Evolutionary conservation across 2,113 vertebrate species (phyloP).

Genomic region (Osmerus eperlanus): DNA sequence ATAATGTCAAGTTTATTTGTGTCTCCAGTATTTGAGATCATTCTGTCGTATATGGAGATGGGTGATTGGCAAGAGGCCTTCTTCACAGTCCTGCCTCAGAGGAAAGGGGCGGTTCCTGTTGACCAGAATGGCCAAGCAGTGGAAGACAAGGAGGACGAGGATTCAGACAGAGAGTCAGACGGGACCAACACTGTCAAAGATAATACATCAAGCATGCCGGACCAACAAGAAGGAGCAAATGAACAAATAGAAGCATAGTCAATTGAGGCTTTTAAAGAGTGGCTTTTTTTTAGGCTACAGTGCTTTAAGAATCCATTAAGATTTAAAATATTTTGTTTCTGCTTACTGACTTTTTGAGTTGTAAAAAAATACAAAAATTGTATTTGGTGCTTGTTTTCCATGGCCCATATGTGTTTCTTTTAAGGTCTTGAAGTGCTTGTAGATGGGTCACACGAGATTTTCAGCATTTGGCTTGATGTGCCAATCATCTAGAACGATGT

Average conservation of each 20-base stretch:
- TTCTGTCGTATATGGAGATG: conserved; percentile 88
- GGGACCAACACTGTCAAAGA: conserved; percentile 11
- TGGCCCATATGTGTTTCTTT: too few species aligned
- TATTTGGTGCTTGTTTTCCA: neutral
- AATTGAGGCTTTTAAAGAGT: conserved; percentile 12
- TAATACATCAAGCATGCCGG: conserved; percentile 16
- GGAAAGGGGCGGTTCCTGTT: conserved; percentile 87
- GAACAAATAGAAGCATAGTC: conserved; percentile 12
- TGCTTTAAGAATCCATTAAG: neutral
- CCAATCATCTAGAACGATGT: too few species aligned
- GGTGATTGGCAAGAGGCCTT: conserved; percentile 92
- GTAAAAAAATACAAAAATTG: too few species aligned
- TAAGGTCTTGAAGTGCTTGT: too few species aligned
- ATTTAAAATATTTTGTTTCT: neutral
- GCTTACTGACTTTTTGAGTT: too few species aligned
- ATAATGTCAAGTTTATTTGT: too few species aligned
- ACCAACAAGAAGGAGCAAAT: conserved; percentile 15
- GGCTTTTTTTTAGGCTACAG: conserved; percentile 11
- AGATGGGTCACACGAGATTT: too few species aligned
- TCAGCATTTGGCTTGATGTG: too few species aligned
- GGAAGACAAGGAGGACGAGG: conserved; percentile 32
- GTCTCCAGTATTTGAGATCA: conserved; percentile 92
- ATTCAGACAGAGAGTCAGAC: conserved; percentile 50
- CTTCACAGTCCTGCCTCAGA: conserved; percentile 86
- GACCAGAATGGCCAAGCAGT: conserved; percentile 38